phyloP scores from a whole-genome alignment of 2,797 vertebrate genomes.

The Heliangelus exortis region DNA sequence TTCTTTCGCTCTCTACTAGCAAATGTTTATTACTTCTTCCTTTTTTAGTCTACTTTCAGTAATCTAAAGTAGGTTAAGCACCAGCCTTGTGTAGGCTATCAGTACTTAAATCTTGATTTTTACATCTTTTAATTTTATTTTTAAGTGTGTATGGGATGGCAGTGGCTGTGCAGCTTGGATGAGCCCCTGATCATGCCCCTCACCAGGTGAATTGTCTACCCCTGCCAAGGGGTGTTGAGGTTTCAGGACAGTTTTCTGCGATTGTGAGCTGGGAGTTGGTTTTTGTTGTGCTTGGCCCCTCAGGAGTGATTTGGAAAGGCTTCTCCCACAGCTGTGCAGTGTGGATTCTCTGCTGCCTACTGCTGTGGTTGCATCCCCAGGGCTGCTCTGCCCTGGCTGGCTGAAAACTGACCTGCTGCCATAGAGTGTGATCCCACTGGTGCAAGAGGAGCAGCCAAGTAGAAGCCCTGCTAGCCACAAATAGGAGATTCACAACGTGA shows the following conservation, averaged over 20 bases:
- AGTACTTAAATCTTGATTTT: background rate
- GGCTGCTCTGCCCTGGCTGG: background rate
- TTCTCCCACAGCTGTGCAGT: accelerated
- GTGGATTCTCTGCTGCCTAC: background rate
- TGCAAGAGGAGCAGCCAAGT: background rate
- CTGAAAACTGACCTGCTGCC: accelerated
- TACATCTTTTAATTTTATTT: accelerated
- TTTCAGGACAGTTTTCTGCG: background rate
- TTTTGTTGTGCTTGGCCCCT: accelerated
- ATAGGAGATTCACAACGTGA: too few species aligned
- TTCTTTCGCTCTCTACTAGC: background rate
- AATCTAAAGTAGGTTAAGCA: background rate
- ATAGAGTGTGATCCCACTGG: accelerated
- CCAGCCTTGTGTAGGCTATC: accelerated
- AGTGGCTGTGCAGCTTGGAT: accelerated
- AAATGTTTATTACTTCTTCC: background rate
- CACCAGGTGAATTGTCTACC: accelerated
- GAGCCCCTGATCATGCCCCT: background rate
- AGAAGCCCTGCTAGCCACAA: background rate
- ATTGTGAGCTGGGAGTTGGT: background rate
- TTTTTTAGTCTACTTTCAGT: background rate
- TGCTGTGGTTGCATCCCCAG: background rate
- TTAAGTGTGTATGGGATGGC: background rate
- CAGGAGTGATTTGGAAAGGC: background rate
- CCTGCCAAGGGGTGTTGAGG: background rate